Evolutionary conservation across 1,140 invertebrate genomes (phyloP), one percentile per base, ranked within the genome.

Genomic region (Holotrichia oblita): DNA sequence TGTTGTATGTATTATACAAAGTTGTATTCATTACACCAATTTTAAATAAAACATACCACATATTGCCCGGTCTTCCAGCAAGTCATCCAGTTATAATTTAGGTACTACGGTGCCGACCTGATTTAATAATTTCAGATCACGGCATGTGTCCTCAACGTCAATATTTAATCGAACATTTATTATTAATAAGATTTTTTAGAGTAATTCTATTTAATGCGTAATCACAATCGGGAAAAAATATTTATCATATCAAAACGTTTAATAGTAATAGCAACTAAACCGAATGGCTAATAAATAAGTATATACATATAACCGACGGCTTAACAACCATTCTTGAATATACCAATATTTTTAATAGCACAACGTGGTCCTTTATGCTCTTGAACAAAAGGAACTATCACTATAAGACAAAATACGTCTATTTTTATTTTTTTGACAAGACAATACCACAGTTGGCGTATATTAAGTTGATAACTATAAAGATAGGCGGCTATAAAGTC

Each of bases 41-140:
- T 69, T 69, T 69, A 22, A 69, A 69, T 4, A 69, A 69, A 34
- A 22, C 61, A 20, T 69, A 22, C 61, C 61, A 27, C 27, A 34
- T 22, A 69, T 69, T 69, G 22, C 14, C 9, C 22, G 10, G 8
- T 22, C 0, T 69, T 27, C 61, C 6, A 69, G 61, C 61, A 69
- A 69, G 61, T 69, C 61, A 69, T 69, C 22, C 22, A 14, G 61
- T 69, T 69, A 69, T 69, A 69, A 69, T 69, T 69, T 69, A 69
- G 20, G 7, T 69, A 69, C 27, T 22, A 27, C 24, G 61, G 6
- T 69, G 61, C 61, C 61, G 61, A 34, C 61, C 61, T 34, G 61
- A 69, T 69, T 69, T 69, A 69, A 69, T 27, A 69, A 69, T 69
- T 69, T 69, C 4, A 27, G 22, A 69, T 10, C 61, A 27, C 61